Evolutionary conservation across 2,888 invertebrate genomes (phyloP).

Genomic region (Tribolium freemani): DNA sequence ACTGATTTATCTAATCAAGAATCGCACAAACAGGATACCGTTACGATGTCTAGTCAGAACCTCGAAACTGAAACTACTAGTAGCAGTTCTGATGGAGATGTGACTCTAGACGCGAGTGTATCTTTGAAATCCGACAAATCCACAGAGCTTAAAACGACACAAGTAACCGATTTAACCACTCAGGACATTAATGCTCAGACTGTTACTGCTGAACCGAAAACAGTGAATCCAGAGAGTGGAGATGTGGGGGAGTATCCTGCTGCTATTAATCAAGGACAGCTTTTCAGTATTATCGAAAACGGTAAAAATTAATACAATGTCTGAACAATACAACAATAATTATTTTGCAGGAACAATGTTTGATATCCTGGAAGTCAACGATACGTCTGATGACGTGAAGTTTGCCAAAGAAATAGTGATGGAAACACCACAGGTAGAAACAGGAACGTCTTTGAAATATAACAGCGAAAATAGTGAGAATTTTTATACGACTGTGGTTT

Average conservation of each 20-base stretch:
- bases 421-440: conserved; percentile 40
- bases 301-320: conserved; percentile 50
- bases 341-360: conserved; percentile 63
- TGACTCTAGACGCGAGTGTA: conserved; percentile 50
- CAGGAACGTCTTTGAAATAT: conserved; percentile 10
- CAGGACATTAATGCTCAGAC: conserved; percentile 41
- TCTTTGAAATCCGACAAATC: conserved; percentile 46
- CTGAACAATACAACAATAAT: neutral
- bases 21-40: conserved; percentile 3
- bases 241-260: conserved; percentile 62
- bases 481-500: conserved; percentile 55
- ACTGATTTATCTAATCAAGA: conserved; percentile 43
- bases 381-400: conserved; percentile 58
- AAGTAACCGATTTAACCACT: conserved; percentile 45
- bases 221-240: conserved; percentile 9
- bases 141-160: conserved; percentile 41
- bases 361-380: conserved; percentile 66
- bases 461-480: conserved; percentile 20
- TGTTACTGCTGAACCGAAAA: conserved; percentile 46
- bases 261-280: conserved; percentile 66
- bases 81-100: conserved; percentile 39
- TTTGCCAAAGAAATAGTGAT: conserved; percentile 39
- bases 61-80: conserved; percentile 51
- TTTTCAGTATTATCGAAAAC: conserved; percentile 67
- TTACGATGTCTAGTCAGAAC: conserved; percentile 36